phyloP scores from a whole-genome alignment of 2,888 invertebrate species.

The Rhagonycha fulva region DNA sequence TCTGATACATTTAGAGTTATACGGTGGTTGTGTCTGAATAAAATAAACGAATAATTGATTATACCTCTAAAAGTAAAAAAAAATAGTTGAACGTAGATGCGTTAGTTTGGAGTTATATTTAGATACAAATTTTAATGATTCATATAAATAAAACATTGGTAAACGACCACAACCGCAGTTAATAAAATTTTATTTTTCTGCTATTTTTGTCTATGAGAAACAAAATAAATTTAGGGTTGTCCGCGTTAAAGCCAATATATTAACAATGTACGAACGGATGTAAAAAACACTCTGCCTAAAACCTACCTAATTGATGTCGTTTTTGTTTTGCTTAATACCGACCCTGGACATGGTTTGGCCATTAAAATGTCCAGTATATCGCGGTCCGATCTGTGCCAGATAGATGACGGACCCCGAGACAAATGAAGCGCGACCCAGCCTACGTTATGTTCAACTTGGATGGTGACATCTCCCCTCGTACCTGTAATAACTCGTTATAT shows the following conservation, averaged over 20 bases:
- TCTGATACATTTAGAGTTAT: too few species aligned
- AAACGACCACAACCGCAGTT: background rate
- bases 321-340: conserved; percentile 69
- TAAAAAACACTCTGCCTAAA: conserved; percentile 50
- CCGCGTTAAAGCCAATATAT: conserved; percentile 31
- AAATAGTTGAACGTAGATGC: background rate
- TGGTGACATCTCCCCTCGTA: conserved; percentile 34
- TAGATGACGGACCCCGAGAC: conserved; percentile 63
- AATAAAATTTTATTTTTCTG: background rate
- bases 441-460: conserved; percentile 30
- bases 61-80: background rate
- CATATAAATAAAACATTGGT: background rate
- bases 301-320: conserved; percentile 70
- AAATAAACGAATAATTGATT: background rate
- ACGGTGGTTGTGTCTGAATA: background rate
- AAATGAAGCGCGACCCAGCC: conserved; percentile 53
- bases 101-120: background rate
- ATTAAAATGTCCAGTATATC: conserved; percentile 70
- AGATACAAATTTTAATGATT: background rate
- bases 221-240: conserved; percentile 28
- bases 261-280: conserved; percentile 37
- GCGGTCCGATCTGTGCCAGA: conserved; percentile 64
- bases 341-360: conserved; percentile 69
- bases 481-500: conserved; percentile 34
- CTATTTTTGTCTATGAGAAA: conserved; percentile 16